These are phyloP conservation scores for Bovichtus diacanthus DNA, from an alignment of 2,797 vertebrate species.

Conservation along the genomic window DNA sequence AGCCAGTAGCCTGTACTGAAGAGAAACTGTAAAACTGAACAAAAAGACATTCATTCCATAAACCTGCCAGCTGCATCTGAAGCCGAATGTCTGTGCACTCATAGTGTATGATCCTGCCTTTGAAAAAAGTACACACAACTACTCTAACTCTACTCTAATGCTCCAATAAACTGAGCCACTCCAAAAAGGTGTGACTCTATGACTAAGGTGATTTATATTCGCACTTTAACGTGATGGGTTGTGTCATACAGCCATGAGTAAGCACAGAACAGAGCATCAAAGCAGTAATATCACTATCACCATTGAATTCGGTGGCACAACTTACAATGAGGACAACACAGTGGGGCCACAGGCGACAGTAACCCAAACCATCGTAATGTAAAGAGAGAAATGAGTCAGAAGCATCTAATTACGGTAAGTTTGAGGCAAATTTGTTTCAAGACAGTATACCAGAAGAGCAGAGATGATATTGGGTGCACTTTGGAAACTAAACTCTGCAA, in stretches of 20 bases:
- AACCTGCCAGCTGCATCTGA: constrained; percentile 2
- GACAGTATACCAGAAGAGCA: constrained; percentile 10
- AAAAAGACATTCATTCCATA: constrained; percentile 29
- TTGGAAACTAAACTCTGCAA: constrained; percentile 26
- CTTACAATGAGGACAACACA: constrained; percentile 48
- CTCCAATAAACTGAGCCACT: background rate
- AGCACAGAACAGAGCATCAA: constrained; percentile 64
- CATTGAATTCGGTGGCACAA: constrained; percentile 39
- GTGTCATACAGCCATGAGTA: constrained; percentile 54
- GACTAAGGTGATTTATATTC: constrained; percentile 47
- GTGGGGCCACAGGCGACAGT: constrained; percentile 60
- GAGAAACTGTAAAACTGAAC: constrained; percentile 29
- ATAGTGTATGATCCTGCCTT: constrained; percentile 7
- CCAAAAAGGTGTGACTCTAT: constrained; percentile 7
- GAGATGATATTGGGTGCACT: background rate
- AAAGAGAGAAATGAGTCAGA: constrained; percentile 68
- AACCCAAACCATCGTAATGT: constrained; percentile 54
- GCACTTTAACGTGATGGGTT: constrained; percentile 12
- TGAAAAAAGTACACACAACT: constrained; percentile 6
- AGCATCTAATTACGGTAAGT: constrained; percentile 64
- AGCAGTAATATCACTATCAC: constrained; percentile 70
- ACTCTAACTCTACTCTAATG: constrained; percentile 10
- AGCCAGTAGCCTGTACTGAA: background rate
- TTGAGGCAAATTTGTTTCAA: constrained; percentile 28
- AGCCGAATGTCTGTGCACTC: background rate